A percentile compares a stretch with the other conserved stretches of the same genome.
These are phyloP conservation scores for Lathronympha strigana DNA, from an alignment of 2,888 invertebrate genomes.

Conservation along the genomic window DNA sequence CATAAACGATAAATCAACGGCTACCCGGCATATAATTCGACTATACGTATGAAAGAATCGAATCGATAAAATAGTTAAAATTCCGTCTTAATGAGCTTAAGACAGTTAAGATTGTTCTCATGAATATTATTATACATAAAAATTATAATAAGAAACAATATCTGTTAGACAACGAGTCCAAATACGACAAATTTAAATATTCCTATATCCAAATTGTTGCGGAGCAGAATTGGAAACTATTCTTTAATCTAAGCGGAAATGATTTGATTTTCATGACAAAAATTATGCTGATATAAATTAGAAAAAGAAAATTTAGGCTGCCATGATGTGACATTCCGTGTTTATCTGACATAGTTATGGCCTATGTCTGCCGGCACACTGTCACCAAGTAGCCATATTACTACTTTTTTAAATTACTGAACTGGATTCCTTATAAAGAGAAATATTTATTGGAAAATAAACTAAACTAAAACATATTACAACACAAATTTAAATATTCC, in stretches of 20 bases:
- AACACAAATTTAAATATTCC: no score
- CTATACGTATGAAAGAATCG: conserved; percentile 67
- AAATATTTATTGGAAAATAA: no score
- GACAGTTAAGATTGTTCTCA: conserved; percentile 68
- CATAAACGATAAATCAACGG: conserved; percentile 70
- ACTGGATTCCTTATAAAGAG: conserved; percentile 23
- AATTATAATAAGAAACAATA: conserved; percentile 67
- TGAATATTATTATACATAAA: conserved; percentile 70
- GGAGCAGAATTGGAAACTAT: conserved; percentile 36
- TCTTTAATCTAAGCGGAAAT: conserved; percentile 32
- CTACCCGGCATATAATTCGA: conserved; percentile 65
- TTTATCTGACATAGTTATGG: conserved; percentile 37
- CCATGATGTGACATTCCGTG: conserved; percentile 25
- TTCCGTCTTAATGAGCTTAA: conserved; percentile 67
- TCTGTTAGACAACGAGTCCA: conserved; percentile 46
- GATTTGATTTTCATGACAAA: conserved; percentile 52
- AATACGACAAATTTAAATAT: conserved; percentile 15
- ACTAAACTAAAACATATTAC: no score
- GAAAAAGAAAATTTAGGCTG: conserved; percentile 31
- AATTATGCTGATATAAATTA: conserved; percentile 53
- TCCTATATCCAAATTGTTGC: conserved; percentile 33
- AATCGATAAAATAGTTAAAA: conserved; percentile 70
- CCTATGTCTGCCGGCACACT: conserved; percentile 12
- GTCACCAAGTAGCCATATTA: conserved; percentile 30
- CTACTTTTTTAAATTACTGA: conserved; percentile 24